phyloP scores from a whole-genome alignment of 2,113 vertebrate genomes.

The Ammodytes marinus region DNA sequence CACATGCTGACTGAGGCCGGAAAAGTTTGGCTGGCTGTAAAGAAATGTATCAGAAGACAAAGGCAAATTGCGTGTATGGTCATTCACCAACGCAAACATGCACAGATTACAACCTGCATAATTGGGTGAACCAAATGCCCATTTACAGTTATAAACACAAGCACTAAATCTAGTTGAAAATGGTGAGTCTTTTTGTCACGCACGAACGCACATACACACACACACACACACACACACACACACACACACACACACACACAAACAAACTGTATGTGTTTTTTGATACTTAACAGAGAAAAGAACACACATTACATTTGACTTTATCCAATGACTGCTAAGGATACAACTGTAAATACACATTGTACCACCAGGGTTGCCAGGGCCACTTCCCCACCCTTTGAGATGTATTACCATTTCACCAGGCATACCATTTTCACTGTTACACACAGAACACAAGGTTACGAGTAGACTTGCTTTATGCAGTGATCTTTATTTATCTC shows the following conservation, averaged over 20 bases:
- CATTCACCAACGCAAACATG: neutral
- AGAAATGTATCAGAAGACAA: constrained; percentile 30
- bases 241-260: too few species aligned
- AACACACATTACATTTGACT: too few species aligned
- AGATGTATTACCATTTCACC: constrained; percentile 11
- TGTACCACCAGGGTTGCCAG: neutral
- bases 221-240: too few species aligned
- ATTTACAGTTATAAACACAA: too few species aligned
- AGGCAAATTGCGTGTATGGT: neutral
- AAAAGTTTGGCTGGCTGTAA: constrained; percentile 21
- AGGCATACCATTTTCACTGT: neutral
- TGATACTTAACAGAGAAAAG: too few species aligned
- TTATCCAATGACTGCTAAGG: neutral
- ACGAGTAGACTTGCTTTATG: neutral
- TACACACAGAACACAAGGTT: neutral
- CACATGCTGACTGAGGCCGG: constrained; percentile 52
- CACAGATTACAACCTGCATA: neutral
- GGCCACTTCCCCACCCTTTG: neutral
- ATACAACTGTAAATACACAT: constrained; percentile 15
- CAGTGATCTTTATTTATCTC: neutral
- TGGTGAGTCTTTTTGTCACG: too few species aligned
- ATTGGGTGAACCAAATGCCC: too few species aligned
- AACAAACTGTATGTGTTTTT: too few species aligned
- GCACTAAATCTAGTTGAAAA: too few species aligned
- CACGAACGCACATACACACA: too few species aligned